phyloP scores from a whole-genome alignment of 2,888 invertebrate genomes.

The Malthinus seriepunctatus region DNA sequence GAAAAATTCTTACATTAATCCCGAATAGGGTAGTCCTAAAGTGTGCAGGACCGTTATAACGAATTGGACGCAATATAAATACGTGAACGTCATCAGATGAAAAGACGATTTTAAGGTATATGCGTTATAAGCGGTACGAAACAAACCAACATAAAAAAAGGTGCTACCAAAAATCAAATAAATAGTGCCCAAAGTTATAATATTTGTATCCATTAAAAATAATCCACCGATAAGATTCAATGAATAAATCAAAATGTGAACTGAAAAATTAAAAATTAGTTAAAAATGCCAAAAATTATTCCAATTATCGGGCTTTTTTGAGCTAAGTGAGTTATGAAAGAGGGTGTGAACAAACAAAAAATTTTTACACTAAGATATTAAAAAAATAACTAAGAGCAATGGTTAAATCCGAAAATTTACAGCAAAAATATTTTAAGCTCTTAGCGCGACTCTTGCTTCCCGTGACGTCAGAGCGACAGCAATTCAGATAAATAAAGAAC shows the following conservation, averaged over 20 bases:
- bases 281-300: not conserved
- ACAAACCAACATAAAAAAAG: not conserved
- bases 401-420: too few species aligned
- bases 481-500: too few species aligned
- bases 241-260: not conserved
- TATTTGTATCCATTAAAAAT: not conserved
- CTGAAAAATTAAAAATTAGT: not conserved
- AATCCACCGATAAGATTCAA: not conserved
- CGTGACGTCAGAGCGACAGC: too few species aligned
- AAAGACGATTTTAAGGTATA: not conserved
- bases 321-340: too few species aligned
- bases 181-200: not conserved
- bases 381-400: too few species aligned
- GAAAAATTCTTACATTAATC: not conserved
- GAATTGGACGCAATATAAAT: not conserved
- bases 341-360: too few species aligned
- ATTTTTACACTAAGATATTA: too few species aligned
- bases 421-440: too few species aligned
- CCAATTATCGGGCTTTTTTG: too few species aligned
- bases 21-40: not conserved
- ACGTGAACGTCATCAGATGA: not conserved
- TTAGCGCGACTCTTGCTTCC: too few species aligned
- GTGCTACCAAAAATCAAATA: not conserved
- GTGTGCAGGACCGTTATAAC: not conserved
- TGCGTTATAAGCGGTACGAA: not conserved